Evolutionary conservation across 2,113 vertebrate genomes (phyloP).

Genomic region (Tyrannus savana): DNA sequence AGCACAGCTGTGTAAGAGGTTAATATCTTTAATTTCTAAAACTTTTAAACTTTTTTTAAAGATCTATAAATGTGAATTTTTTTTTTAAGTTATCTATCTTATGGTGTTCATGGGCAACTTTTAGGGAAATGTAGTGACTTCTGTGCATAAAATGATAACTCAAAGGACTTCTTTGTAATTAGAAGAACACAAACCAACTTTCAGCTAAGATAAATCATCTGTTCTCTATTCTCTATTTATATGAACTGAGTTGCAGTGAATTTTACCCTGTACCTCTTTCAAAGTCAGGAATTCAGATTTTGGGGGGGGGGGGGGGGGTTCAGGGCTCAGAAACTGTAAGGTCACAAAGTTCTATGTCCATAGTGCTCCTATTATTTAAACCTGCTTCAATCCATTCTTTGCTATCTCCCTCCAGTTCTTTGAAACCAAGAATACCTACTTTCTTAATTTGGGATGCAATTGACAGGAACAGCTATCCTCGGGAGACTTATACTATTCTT

Average conservation of each 20-base stretch:
- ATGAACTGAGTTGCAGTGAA: background rate
- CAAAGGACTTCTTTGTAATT: background rate
- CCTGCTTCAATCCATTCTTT: background rate
- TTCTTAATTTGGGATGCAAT: constrained; percentile 34
- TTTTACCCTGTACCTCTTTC: background rate
- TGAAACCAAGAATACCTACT: background rate
- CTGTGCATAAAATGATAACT: background rate
- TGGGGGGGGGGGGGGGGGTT: too few species aligned
- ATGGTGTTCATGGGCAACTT: background rate
- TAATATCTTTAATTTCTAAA: background rate
- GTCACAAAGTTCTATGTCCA: fast-evolving
- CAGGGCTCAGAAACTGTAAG: background rate
- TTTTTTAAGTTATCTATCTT: background rate
- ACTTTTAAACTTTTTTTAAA: background rate
- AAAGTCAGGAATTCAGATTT: background rate
- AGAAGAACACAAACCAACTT: background rate
- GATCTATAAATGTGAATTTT: background rate
- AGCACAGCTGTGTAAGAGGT: background rate
- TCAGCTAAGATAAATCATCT: background rate
- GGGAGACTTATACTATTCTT: background rate
- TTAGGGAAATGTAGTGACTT: background rate
- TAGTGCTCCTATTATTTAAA: background rate
- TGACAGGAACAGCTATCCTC: constrained; percentile 11
- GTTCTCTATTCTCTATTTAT: background rate
- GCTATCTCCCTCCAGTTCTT: background rate